Conservation (phyloP, 2,113 vertebrate genomes). For the Syngnathoides biaculeatus region DNA sequence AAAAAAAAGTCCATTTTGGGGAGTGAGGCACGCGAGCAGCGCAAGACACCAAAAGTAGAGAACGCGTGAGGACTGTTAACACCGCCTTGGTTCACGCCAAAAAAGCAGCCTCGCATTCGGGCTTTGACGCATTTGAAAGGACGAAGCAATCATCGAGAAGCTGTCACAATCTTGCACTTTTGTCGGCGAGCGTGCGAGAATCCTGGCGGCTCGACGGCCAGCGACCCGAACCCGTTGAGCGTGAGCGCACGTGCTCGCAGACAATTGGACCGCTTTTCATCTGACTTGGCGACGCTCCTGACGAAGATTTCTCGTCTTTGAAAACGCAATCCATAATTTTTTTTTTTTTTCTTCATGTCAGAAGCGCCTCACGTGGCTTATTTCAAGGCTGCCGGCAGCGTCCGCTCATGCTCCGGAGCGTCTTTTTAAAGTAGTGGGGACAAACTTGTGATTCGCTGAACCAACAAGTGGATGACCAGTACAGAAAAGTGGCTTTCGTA, state of each 20-base stretch:
- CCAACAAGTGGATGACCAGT: too few species aligned
- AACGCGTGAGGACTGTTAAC: background rate
- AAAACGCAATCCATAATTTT: slow-evolving; percentile 40
- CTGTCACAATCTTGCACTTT: slow-evolving; percentile 16
- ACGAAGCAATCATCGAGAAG: background rate
- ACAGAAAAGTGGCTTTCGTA: too few species aligned
- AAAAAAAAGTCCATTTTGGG: background rate
- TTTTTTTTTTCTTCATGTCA: slow-evolving; percentile 7
- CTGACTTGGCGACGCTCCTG: slow-evolving; percentile 51
- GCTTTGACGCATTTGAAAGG: background rate
- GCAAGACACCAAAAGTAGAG: too few species aligned
- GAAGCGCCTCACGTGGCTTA: slow-evolving; percentile 32
- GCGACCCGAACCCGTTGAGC: slow-evolving; percentile 40
- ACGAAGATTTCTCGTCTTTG: slow-evolving; percentile 33
- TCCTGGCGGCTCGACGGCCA: slow-evolving; percentile 46
- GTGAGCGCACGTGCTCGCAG: slow-evolving; percentile 31
- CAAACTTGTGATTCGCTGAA: background rate
- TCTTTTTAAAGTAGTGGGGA: slow-evolving; percentile 9
- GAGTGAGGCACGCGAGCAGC: background rate
- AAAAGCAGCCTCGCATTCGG: background rate
- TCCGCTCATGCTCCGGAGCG: slow-evolving; percentile 16
- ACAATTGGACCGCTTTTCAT: slow-evolving; percentile 53
- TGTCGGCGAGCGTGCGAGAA: slow-evolving; percentile 50
- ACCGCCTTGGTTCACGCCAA: background rate
- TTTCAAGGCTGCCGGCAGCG: slow-evolving; percentile 18